A percentile compares a stretch with the other conserved stretches of the same genome.
These are phyloP conservation scores for Pyrgilauda ruficollis DNA, from an alignment of 2,113 vertebrate species.

Conservation along the genomic window DNA sequence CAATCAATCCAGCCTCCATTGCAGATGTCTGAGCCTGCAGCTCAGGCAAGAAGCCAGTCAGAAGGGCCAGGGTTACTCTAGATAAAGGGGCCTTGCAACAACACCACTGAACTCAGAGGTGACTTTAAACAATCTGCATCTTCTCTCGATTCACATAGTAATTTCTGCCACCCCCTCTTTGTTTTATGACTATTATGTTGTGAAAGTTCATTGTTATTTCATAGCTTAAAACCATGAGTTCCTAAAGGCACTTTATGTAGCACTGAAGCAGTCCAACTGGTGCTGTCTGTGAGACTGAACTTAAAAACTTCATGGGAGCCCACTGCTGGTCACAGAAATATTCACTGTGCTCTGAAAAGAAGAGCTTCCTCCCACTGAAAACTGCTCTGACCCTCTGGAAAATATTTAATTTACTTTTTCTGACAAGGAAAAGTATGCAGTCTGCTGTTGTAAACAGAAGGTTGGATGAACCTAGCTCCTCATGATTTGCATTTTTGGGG, in stretches of 20 bases:
- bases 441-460: background rate
- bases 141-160: background rate
- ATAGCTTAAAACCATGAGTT: background rate
- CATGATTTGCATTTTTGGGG: background rate
- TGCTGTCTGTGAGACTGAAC: background rate
- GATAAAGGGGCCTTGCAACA: background rate
- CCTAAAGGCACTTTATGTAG: background rate
- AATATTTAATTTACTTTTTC: background rate
- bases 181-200: background rate
- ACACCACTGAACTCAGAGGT: background rate
- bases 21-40: background rate
- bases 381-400: background rate
- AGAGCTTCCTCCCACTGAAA: background rate
- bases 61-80: background rate
- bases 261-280: background rate
- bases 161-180: background rate
- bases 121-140: background rate
- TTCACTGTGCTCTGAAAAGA: background rate
- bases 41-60: background rate
- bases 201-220: background rate
- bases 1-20: background rate
- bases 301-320: background rate
- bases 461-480: background rate
- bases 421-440: background rate
- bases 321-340: background rate